These are phyloP conservation scores for Watsonalla binaria DNA, from an alignment of 2,888 invertebrate species.

Conservation along the genomic window DNA sequence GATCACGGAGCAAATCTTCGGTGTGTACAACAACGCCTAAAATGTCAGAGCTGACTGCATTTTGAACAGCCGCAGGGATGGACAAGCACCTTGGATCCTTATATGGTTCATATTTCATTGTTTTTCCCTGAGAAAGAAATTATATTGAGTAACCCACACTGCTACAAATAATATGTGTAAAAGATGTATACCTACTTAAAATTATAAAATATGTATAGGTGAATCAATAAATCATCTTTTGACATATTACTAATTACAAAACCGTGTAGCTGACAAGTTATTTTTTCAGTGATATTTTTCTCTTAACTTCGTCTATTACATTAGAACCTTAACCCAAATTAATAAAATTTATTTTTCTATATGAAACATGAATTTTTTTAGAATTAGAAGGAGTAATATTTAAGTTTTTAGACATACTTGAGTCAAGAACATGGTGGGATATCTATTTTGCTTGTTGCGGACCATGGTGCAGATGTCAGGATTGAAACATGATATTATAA, in stretches of 20 bases:
- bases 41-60: constrained; percentile 88
- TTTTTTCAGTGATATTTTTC: too few relatives aligned
- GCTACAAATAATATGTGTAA: constrained; percentile 2
- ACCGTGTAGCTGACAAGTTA: too few relatives aligned
- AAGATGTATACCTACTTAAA: too few relatives aligned
- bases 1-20: constrained; percentile 92
- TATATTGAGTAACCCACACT: background rate
- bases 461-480: constrained; percentile 97
- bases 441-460: constrained; percentile 96
- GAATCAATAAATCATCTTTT: too few relatives aligned
- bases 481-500: constrained; percentile 97
- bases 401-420: constrained; percentile 66
- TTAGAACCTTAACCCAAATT: too few relatives aligned
- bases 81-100: constrained; percentile 90
- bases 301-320: too few relatives aligned
- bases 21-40: constrained; percentile 95
- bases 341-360: too few relatives aligned
- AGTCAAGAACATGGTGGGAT: constrained; percentile 97
- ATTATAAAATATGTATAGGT: too few relatives aligned
- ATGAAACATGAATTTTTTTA: background rate
- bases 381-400: background rate
- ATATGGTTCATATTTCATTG: constrained; percentile 85
- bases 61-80: constrained; percentile 89
- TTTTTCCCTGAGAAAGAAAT: constrained; percentile 45
- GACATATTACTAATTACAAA: too few relatives aligned